phyloP scores from a whole-genome alignment of 2,888 invertebrate species.

The Liodrosophila aerea region DNA sequence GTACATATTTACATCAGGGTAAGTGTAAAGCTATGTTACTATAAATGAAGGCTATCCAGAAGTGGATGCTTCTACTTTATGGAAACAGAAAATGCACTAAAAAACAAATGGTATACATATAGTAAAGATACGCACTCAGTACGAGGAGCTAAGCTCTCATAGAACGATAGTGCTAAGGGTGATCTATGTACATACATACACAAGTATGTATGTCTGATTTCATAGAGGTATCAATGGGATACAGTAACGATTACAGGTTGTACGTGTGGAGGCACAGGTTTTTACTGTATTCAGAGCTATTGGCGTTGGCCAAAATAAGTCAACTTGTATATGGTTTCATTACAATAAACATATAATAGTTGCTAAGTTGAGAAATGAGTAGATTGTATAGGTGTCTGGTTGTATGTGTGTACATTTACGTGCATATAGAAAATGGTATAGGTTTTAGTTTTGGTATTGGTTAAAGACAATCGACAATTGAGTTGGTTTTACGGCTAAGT shows the following conservation, averaged over 20 bases:
- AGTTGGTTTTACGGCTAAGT: constrained; percentile 24
- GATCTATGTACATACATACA: no score
- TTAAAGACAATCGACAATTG: constrained; percentile 22
- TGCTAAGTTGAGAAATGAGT: constrained; percentile 28
- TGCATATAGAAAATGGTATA: constrained; percentile 47
- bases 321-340: constrained; percentile 2
- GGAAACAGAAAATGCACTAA: constrained; percentile 11
- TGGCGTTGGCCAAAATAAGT: constrained; percentile 8
- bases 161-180: constrained; percentile 2
- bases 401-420: constrained; percentile 60
- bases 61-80: constrained; percentile 5
- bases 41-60: constrained; percentile 8
- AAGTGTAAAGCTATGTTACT: no score
- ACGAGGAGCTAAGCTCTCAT: constrained; percentile 1
- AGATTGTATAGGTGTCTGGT: constrained; percentile 36
- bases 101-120: no score
- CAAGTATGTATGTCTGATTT: no score
- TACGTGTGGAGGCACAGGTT: not conserved
- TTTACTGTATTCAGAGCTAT: constrained; percentile 19
- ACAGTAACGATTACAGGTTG: constrained; percentile 8
- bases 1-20: constrained; percentile 1
- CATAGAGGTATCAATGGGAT: not conserved
- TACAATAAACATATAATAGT: constrained; percentile 6
- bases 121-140: not conserved
- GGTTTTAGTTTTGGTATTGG: constrained; percentile 14